A percentile compares a stretch with the other conserved stretches of the same genome.
Evolutionary conservation across 1,140 invertebrate species (phyloP).

Genomic region (Euglossa dilemma): DNA sequence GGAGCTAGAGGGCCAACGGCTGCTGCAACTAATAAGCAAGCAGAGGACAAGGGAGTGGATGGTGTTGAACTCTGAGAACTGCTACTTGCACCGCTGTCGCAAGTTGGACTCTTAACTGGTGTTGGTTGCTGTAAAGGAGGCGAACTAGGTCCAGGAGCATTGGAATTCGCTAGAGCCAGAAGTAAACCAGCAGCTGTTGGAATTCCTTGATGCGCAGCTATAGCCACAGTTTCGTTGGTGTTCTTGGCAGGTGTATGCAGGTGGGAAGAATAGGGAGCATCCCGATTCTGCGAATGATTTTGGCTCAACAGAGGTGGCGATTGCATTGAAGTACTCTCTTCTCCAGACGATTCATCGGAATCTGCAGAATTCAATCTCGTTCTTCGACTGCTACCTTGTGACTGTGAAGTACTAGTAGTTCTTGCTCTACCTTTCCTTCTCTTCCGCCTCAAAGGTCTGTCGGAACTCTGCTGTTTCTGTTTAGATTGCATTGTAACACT

Average conservation of each 20-base stretch:
- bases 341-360: constrained; percentile 88
- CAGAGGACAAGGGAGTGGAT: constrained; percentile 86
- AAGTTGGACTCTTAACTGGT: constrained; percentile 78
- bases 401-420: constrained; percentile 84
- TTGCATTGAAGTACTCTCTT: constrained; percentile 85
- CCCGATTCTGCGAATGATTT: constrained; percentile 69
- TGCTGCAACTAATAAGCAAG: constrained; percentile 90
- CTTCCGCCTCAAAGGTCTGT: constrained; percentile 78
- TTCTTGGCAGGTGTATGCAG: constrained; percentile 74
- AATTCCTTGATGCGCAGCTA: constrained; percentile 69
- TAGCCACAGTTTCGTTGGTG: constrained; percentile 13
- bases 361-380: constrained; percentile 88
- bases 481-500: constrained; percentile 62
- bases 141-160: constrained; percentile 73
- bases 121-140: constrained; percentile 73
- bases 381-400: constrained; percentile 82
- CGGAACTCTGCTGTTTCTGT: constrained; percentile 78
- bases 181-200: constrained; percentile 84
- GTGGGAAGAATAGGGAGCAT: constrained; percentile 71
- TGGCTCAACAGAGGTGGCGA: constrained; percentile 77
- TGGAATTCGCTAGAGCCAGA: constrained; percentile 84
- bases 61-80: constrained; percentile 84
- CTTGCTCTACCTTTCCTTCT: constrained; percentile 86
- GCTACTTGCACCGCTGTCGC: constrained; percentile 80
- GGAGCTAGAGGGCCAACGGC: constrained; percentile 90